A percentile compares a stretch with the other conserved stretches of the same genome.
Conservation (phyloP, 2,888 invertebrate genomes). For the Chymomyza amoena region DNA sequence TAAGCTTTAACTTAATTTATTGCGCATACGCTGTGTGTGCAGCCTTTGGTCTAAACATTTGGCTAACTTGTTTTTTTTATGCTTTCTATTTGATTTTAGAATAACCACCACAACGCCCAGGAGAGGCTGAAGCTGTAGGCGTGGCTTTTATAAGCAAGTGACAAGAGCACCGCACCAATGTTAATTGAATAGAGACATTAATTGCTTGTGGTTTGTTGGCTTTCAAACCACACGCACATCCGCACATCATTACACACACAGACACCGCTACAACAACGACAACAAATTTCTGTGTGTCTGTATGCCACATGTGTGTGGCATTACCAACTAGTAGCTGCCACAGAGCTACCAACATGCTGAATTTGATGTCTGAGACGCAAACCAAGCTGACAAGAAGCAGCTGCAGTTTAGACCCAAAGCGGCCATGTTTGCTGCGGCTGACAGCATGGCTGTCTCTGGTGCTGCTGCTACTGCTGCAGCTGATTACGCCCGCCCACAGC, state of each 20-base stretch:
- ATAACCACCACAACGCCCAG: slow-evolving; percentile 16
- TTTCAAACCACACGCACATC: slow-evolving; percentile 27
- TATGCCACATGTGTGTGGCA: slow-evolving; percentile 14
- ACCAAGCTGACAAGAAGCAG: background rate
- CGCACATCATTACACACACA: slow-evolving; percentile 29
- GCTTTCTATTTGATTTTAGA: slow-evolving; percentile 12
- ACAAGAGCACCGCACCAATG: slow-evolving; percentile 41
- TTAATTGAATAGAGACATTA: slow-evolving; percentile 60
- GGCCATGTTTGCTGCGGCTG: slow-evolving; percentile 20
- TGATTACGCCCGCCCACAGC: slow-evolving; percentile 52
- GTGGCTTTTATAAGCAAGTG: background rate
- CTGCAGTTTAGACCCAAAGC: background rate
- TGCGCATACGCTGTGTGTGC: background rate
- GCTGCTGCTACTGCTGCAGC: slow-evolving; percentile 41
- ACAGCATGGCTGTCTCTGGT: slow-evolving; percentile 31
- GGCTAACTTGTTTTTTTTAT: slow-evolving; percentile 23
- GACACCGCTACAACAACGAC: background rate
- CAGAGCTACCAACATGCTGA: background rate
- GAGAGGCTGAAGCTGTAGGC: slow-evolving; percentile 10
- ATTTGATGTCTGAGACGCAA: background rate
- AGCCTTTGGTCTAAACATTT: slow-evolving; percentile 3
- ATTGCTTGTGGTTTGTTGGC: slow-evolving; percentile 60
- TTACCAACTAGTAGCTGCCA: slow-evolving; percentile 43
- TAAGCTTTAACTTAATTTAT: slow-evolving; percentile 29
- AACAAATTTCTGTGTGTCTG: background rate